phyloP scores from a whole-genome alignment of 2,888 invertebrate genomes.

The Metellina segmentata region DNA sequence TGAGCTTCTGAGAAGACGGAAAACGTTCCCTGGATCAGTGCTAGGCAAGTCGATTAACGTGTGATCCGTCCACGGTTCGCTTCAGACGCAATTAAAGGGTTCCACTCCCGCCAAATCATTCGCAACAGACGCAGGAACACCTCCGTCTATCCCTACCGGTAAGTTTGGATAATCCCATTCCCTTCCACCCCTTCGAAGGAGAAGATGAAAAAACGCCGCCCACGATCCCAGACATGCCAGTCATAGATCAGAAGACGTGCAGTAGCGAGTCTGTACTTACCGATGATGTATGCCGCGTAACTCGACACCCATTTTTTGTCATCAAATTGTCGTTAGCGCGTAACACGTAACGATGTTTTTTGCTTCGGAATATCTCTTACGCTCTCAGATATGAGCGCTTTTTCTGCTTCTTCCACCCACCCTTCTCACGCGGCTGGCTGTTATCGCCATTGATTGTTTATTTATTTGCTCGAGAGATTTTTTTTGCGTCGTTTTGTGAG shows the following conservation, averaged over 20 bases:
- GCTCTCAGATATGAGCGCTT: not conserved
- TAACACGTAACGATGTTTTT: conserved; percentile 62
- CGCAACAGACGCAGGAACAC: conserved; percentile 19
- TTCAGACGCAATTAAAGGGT: conserved; percentile 49
- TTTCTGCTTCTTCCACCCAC: too few relatives aligned
- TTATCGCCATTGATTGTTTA: conserved; percentile 16
- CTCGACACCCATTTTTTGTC: conserved; percentile 74
- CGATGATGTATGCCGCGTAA: conserved; percentile 70
- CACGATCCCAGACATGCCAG: not conserved
- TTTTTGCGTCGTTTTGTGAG: not conserved
- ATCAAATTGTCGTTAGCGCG: conserved; percentile 76
- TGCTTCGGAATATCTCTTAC: not conserved
- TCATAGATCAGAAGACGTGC: conserved; percentile 56
- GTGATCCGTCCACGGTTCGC: conserved; percentile 22
- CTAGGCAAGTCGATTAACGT: conserved; percentile 23
- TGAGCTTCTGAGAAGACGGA: conserved; percentile 10
- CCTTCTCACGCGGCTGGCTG: not conserved
- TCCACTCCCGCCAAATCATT: conserved; percentile 34
- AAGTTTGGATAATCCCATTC: conserved; percentile 13
- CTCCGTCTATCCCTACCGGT: conserved; percentile 19
- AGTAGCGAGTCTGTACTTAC: conserved; percentile 57
- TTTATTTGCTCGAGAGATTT: conserved; percentile 2
- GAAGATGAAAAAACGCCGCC: not conserved
- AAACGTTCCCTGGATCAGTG: conserved; percentile 35
- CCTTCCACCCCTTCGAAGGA: not conserved